These are phyloP conservation scores for Acrocyrtus sp. DNA, from an alignment of 2,888 invertebrate genomes.

Conservation along the genomic window DNA sequence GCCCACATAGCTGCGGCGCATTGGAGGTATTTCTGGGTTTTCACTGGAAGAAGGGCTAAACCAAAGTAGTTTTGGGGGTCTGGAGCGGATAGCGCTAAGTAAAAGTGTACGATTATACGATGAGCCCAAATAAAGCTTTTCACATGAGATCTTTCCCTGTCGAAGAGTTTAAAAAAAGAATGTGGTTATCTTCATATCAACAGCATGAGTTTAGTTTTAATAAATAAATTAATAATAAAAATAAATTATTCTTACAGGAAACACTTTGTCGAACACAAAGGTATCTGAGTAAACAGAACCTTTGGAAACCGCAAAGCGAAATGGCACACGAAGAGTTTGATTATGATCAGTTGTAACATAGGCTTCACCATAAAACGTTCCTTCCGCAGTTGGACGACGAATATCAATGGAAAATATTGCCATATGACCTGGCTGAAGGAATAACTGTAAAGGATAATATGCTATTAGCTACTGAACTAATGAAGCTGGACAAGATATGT, in stretches of 20 bases:
- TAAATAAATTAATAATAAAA: slow-evolving; percentile 8
- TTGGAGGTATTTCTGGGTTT: slow-evolving; percentile 60
- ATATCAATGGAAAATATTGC: slow-evolving; percentile 79
- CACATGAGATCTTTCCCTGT: slow-evolving; percentile 80
- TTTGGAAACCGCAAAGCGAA: slow-evolving; percentile 79
- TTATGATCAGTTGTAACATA: slow-evolving; percentile 79
- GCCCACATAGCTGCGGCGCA: slow-evolving; percentile 69
- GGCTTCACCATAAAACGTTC: slow-evolving; percentile 75
- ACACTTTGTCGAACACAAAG: slow-evolving; percentile 80
- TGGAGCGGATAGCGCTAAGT: slow-evolving; percentile 67
- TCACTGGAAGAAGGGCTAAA: slow-evolving; percentile 58
- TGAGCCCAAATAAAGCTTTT: slow-evolving; percentile 82
- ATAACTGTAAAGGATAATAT: slow-evolving; percentile 67
- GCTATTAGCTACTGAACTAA: not conserved
- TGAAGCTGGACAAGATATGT: not conserved
- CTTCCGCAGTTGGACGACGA: slow-evolving; percentile 75
- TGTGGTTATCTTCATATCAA: no score
- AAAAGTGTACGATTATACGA: slow-evolving; percentile 84
- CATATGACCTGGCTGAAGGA: slow-evolving; percentile 72
- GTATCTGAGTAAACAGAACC: slow-evolving; percentile 77
- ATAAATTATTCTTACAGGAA: slow-evolving; percentile 78
- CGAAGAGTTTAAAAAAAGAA: not conserved
- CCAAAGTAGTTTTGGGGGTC: slow-evolving; percentile 67
- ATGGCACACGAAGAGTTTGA: slow-evolving; percentile 74
- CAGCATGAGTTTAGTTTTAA: slow-evolving; percentile 1